These are phyloP conservation scores for Melieria picta DNA, from an alignment of 2,888 invertebrate species.

Conservation along the genomic window DNA sequence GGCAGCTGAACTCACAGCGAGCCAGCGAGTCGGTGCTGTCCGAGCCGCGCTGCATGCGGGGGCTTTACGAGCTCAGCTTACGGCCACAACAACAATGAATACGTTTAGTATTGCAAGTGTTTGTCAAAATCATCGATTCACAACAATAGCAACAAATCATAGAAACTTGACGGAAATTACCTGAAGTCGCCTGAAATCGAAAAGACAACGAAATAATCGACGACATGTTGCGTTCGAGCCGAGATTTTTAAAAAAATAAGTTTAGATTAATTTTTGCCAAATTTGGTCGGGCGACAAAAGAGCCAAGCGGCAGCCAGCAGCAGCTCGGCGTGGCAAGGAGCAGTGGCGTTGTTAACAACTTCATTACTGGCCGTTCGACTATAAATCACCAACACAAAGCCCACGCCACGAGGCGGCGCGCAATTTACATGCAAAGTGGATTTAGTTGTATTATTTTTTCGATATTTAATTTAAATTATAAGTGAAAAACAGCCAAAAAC, in stretches of 20 bases:
- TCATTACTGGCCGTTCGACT: constrained; percentile 27
- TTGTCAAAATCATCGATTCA: neutral
- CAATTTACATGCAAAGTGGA: constrained; percentile 30
- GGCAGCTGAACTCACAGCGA: neutral
- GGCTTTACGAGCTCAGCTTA: neutral
- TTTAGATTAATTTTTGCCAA: constrained; percentile 31
- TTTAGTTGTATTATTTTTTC: constrained; percentile 16
- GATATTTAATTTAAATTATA: neutral
- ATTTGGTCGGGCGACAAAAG: constrained; percentile 13
- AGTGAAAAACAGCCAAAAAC: too few species aligned
- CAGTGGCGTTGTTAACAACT: constrained; percentile 33
- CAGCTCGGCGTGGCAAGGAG: constrained; percentile 6
- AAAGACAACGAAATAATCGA: neutral
- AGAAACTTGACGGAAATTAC: constrained; percentile 24
- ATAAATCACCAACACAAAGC: constrained; percentile 28
- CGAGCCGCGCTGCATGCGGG: too few species aligned
- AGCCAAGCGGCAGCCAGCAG: constrained; percentile 3
- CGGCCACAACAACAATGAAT: neutral
- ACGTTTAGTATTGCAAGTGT: neutral
- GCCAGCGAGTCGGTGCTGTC: neutral
- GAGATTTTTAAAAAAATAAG: constrained; percentile 6
- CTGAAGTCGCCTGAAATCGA: too few species aligned
- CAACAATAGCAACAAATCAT: constrained; percentile 18
- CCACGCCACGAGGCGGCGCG: neutral
- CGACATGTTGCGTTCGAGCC: constrained; percentile 11